Conservation (phyloP, 2,797 vertebrate genomes). For the Vireo griseus region DNA sequence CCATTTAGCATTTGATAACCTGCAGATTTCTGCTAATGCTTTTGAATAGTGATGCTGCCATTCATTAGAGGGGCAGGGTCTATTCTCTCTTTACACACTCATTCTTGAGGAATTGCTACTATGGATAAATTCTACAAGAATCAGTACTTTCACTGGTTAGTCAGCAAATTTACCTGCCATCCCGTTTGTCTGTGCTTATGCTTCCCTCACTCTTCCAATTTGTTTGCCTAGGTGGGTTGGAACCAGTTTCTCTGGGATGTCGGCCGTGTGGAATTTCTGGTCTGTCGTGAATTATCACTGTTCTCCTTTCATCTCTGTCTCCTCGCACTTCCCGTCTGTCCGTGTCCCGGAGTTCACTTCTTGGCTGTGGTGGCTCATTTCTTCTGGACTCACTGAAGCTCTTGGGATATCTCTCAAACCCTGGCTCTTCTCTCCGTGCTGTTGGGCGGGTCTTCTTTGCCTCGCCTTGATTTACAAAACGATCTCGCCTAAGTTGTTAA, state of each 20-base stretch:
- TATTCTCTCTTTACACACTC: not conserved
- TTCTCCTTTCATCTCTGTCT: conserved; percentile 84
- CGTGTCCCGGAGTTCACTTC: conserved; percentile 85
- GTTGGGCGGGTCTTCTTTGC: conserved; percentile 87
- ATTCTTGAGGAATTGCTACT: not conserved
- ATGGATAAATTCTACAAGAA: not conserved
- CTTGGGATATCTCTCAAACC: conserved; percentile 91
- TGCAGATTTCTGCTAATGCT: not conserved
- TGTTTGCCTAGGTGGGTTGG: conserved; percentile 72
- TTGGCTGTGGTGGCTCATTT: conserved; percentile 79
- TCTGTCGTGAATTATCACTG: conserved; percentile 84
- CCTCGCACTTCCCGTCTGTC: conserved; percentile 88
- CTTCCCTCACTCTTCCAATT: conserved; percentile 87
- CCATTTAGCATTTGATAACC: not conserved
- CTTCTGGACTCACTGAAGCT: conserved; percentile 87
- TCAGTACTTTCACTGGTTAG: not conserved
- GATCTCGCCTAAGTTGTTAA: conserved; percentile 80
- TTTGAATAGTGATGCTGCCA: not conserved
- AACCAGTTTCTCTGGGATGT: conserved; percentile 82
- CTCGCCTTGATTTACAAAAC: conserved; percentile 89
- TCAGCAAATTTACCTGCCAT: conserved; percentile 80
- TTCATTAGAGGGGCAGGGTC: not conserved
- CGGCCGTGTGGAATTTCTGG: conserved; percentile 82
- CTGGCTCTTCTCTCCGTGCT: conserved; percentile 81
- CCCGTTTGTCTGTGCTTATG: conserved; percentile 85